Conservation (phyloP, 23 tunicate species). For the Halocynthia aurantium region DNA sequence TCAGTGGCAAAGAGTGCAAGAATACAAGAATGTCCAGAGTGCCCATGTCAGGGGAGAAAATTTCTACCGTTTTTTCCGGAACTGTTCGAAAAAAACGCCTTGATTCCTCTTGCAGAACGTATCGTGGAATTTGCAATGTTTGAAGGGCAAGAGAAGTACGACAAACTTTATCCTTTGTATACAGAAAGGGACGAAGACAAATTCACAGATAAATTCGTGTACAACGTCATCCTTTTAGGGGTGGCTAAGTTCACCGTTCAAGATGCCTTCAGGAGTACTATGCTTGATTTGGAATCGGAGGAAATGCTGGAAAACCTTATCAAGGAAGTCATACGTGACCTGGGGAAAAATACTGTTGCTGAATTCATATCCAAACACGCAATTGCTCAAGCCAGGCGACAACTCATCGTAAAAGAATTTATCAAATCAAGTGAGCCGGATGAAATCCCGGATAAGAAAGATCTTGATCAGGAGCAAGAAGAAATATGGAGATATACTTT, state of each 20-base stretch:
- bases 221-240: constrained; percentile 21
- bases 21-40: constrained; percentile 13
- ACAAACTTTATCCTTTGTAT: constrained; percentile 16
- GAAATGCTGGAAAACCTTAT: constrained; percentile 12
- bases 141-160: constrained; percentile 33
- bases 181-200: constrained; percentile 39
- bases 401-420: constrained; percentile 37
- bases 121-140: constrained; percentile 33
- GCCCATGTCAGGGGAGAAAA: constrained; percentile 4
- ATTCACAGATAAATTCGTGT: constrained; percentile 32
- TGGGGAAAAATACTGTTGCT: constrained; percentile 20
- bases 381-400: constrained; percentile 33
- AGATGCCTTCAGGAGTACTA: constrained; percentile 23
- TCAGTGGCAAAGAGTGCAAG: neutral
- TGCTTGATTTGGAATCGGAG: constrained; percentile 47
- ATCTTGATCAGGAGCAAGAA: neutral
- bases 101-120: constrained; percentile 42
- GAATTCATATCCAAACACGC: constrained; percentile 11
- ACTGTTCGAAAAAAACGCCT: constrained; percentile 31
- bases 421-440: constrained; percentile 16
- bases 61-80: constrained; percentile 63
- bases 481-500: constrained; percentile 1
- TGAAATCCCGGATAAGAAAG: neutral
- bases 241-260: constrained; percentile 31
- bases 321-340: constrained; percentile 12